A percentile compares a stretch with the other conserved stretches of the same genome.
These are phyloP conservation scores for Tuberolachnus salignus DNA, from an alignment of 2,888 invertebrate genomes.

Conservation along the genomic window DNA sequence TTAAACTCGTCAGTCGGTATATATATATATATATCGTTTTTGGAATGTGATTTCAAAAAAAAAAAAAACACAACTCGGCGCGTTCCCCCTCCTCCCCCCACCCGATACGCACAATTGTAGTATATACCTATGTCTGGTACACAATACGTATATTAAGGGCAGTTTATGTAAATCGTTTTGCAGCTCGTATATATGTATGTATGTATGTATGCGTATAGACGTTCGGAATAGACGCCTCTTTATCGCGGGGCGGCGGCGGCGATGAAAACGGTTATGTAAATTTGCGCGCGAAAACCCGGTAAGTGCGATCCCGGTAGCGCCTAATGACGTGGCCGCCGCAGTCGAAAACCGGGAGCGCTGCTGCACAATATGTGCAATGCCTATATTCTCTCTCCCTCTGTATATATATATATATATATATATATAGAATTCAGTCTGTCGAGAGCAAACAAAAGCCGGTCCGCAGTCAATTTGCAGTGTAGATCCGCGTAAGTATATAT, in stretches of 20 bases:
- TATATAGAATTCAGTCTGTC: no score
- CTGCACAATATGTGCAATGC: constrained; percentile 29
- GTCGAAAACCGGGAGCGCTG: constrained; percentile 7
- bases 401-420: no score
- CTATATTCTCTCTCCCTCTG: neutral
- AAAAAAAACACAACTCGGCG: neutral
- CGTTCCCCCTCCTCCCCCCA: no score
- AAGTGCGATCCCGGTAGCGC: constrained; percentile 33
- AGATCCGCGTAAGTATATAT: neutral
- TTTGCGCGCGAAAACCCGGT: constrained; percentile 26
- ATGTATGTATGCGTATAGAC: no score
- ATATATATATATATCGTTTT: no score
- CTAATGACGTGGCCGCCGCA: constrained; percentile 42
- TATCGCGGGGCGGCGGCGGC: constrained; percentile 14
- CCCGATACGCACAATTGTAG: no score
- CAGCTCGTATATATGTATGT: neutral
- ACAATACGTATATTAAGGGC: no score
- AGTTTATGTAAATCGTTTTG: constrained; percentile 37
- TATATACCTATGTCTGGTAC: no score
- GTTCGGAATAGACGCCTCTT: neutral
- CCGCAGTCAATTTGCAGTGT: constrained; percentile 52
- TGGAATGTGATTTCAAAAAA: neutral
- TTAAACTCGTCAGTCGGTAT: no score
- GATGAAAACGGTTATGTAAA: constrained; percentile 51
- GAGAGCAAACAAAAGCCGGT: constrained; percentile 7